Conservation (phyloP, 2,113 vertebrate species). For the Petaurus breviceps region DNA sequence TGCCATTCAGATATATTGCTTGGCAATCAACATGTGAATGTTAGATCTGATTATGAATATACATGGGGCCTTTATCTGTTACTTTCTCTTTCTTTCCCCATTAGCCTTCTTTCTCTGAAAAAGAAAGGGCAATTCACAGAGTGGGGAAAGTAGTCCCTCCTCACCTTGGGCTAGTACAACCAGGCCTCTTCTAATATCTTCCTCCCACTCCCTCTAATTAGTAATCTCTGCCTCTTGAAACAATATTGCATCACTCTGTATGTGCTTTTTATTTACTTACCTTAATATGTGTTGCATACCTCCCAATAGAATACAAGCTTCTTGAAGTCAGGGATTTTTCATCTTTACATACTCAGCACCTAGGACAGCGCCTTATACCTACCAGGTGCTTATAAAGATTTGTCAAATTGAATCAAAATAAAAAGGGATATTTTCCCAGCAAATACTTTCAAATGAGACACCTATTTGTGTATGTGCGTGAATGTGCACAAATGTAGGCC, state of each 20-base stretch:
- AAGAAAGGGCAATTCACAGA: slow-evolving; percentile 22
- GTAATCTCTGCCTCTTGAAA: neutral
- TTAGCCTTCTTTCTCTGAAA: neutral
- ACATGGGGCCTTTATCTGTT: slow-evolving; percentile 21
- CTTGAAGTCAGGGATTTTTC: neutral
- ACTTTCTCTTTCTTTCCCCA: neutral
- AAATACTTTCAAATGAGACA: neutral
- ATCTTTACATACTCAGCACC: neutral
- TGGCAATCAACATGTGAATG: slow-evolving; percentile 51
- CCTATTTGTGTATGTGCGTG: neutral
- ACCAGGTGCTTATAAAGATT: neutral
- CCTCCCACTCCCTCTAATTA: neutral
- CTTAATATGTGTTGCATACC: neutral
- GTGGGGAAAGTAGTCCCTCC: neutral
- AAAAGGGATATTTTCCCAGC: neutral
- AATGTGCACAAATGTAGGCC: neutral
- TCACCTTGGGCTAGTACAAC: neutral
- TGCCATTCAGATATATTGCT: slow-evolving; percentile 6
- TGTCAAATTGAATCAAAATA: neutral
- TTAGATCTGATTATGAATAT: slow-evolving; percentile 49
- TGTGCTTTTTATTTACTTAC: neutral
- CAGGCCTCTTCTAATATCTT: neutral
- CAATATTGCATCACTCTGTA: neutral
- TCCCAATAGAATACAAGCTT: neutral
- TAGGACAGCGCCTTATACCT: neutral